phyloP scores from a whole-genome alignment of 1,140 invertebrate species.

The Cotesia vestalis region DNA sequence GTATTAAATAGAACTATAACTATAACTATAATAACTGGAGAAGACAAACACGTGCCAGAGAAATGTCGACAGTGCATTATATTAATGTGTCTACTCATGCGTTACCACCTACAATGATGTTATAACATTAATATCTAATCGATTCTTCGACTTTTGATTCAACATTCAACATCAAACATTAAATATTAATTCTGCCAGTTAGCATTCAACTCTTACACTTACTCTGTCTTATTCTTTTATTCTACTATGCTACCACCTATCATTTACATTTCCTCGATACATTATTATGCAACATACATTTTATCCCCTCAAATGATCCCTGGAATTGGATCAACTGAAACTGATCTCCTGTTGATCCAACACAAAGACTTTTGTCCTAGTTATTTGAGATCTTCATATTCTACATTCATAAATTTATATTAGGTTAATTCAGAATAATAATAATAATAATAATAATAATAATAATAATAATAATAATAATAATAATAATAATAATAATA shows the following conservation, averaged over 20 bases:
- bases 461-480: conserved; percentile 23
- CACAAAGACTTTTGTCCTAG: conserved; percentile 6
- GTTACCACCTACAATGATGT: neutral
- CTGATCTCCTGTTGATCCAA: neutral
- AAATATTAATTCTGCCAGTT: no score
- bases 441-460: conserved; percentile 21
- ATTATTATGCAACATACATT: neutral
- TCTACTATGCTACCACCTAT: no score
- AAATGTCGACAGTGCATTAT: conserved; percentile 14
- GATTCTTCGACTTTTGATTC: conserved; percentile 15
- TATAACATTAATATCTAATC: conserved; percentile 22
- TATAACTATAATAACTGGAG: neutral
- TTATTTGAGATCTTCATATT: neutral
- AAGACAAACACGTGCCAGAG: conserved; percentile 7
- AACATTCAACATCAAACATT: neutral
- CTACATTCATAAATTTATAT: neutral
- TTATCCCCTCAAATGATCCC: neutral
- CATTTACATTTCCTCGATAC: neutral
- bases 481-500: conserved; percentile 3
- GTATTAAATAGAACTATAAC: neutral
- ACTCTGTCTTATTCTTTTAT: no score
- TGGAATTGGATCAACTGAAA: conserved; percentile 9
- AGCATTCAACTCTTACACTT: neutral
- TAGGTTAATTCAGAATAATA: neutral
- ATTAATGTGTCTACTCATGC: conserved; percentile 20